Evolutionary conservation across 1,140 invertebrate genomes (phyloP).

Genomic region (Cyrtorhinus lividipennis): DNA sequence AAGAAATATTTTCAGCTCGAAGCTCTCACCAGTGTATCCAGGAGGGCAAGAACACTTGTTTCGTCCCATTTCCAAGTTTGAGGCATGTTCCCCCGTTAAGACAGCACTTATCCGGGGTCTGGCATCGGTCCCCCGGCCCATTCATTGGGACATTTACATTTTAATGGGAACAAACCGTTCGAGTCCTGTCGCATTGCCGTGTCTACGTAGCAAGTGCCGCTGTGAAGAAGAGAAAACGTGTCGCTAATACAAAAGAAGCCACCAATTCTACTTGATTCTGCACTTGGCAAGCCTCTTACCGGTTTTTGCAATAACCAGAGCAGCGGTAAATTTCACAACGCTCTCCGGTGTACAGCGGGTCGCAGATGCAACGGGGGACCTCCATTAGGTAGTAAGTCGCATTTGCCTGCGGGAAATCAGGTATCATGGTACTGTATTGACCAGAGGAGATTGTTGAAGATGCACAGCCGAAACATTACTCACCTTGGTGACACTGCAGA

Average conservation of each 20-base stretch:
- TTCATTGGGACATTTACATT: constrained; percentile 44
- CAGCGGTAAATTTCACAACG: constrained; percentile 48
- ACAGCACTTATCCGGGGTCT: constrained; percentile 38
- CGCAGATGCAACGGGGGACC: constrained; percentile 39
- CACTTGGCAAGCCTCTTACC: constrained; percentile 29
- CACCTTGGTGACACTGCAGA: constrained; percentile 36
- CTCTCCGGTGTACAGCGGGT: constrained; percentile 40
- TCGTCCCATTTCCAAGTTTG: constrained; percentile 19
- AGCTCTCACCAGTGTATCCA: constrained; percentile 34
- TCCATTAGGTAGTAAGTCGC: neutral
- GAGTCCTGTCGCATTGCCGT: neutral
- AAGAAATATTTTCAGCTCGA: no score
- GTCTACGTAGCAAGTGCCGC: neutral
- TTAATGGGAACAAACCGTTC: neutral
- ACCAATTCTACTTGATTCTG: neutral
- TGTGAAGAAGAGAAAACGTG: constrained; percentile 7
- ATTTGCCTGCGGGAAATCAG: neutral
- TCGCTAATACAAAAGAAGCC: neutral
- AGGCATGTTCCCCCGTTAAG: constrained; percentile 43
- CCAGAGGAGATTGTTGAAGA: neutral
- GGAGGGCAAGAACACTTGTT: constrained; percentile 33
- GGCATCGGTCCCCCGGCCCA: constrained; percentile 52
- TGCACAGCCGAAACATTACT: neutral
- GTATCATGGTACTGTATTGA: constrained; percentile 9
- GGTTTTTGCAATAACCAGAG: constrained; percentile 45